Evolutionary conservation across 2,797 vertebrate species (phyloP).

Genomic region (Rhinatrema bivittatum): DNA sequence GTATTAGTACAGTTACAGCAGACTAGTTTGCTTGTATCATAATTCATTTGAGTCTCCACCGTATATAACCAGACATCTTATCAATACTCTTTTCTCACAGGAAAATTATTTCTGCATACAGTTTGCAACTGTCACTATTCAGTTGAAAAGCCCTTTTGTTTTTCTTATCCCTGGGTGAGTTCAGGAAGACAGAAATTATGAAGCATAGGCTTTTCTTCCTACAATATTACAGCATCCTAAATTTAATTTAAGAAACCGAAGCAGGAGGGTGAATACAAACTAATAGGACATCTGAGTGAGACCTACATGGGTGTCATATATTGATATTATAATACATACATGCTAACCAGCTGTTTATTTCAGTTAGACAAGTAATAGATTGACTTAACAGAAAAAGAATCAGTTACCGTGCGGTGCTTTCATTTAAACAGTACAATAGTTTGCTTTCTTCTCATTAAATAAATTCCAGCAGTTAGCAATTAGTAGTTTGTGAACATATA

Average conservation of each 20-base stretch:
- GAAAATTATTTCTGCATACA: neutral
- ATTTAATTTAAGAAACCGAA: too few species aligned
- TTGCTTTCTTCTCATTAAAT: too few species aligned
- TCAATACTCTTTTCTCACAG: neutral
- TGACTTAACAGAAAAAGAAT: too few species aligned
- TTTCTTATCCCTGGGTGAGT: neutral
- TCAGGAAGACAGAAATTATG: neutral
- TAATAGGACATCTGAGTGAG: neutral
- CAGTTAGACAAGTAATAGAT: too few species aligned
- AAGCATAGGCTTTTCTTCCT: neutral
- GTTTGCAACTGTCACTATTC: neutral
- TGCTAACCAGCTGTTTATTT: too few species aligned
- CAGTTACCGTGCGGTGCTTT: too few species aligned
- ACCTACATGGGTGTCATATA: too few species aligned
- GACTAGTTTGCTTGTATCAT: neutral
- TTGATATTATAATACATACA: too few species aligned
- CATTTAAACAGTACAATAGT: too few species aligned
- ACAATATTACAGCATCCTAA: neutral
- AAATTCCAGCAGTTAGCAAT: too few species aligned
- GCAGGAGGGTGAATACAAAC: too few species aligned
- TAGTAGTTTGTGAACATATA: too few species aligned
- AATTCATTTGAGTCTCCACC: neutral
- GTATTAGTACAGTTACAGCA: neutral
- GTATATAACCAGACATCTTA: neutral
- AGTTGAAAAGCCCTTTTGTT: neutral